Percentiles rank a stretch among this genome's conserved stretches.
phyloP scores from a whole-genome alignment of 1,140 invertebrate species.

The Cecropterus lyciades region DNA sequence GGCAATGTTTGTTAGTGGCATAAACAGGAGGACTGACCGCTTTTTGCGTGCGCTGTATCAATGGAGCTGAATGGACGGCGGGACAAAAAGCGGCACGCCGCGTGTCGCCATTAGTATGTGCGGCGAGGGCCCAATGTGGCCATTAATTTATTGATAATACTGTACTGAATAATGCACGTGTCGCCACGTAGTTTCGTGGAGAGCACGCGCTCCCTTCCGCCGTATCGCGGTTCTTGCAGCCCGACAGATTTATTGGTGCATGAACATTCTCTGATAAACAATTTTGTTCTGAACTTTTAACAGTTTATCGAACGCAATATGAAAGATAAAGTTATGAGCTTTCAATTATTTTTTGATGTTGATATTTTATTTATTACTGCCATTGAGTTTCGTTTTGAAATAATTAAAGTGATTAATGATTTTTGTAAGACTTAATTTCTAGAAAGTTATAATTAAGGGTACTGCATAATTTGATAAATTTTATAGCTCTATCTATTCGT shows the following conservation, averaged over 20 bases:
- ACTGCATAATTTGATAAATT: no score
- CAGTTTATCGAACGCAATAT: neutral
- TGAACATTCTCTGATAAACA: constrained; percentile 38
- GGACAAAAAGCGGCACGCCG: constrained; percentile 69
- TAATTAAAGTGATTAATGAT: no score
- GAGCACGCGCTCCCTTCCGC: constrained; percentile 72
- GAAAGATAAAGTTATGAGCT: constrained; percentile 4
- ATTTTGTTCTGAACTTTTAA: constrained; percentile 24
- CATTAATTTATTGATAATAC: constrained; percentile 82
- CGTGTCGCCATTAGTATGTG: constrained; percentile 82
- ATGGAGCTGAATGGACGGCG: constrained; percentile 73
- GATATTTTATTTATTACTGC: constrained; percentile 1
- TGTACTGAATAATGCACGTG: constrained; percentile 77
- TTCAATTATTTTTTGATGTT: neutral
- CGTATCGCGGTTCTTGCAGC: constrained; percentile 31
- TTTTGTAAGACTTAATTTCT: no score
- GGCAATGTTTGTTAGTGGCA: constrained; percentile 61
- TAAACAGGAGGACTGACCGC: constrained; percentile 51
- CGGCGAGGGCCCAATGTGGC: constrained; percentile 69
- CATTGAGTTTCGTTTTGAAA: no score
- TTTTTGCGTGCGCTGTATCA: constrained; percentile 73
- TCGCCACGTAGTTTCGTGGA: constrained; percentile 43
- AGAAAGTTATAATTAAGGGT: no score
- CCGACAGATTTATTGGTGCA: constrained; percentile 39
- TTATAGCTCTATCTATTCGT: no score